These are phyloP conservation scores for Cydia amplana DNA, from an alignment of 1,140 invertebrate genomes.

Conservation along the genomic window DNA sequence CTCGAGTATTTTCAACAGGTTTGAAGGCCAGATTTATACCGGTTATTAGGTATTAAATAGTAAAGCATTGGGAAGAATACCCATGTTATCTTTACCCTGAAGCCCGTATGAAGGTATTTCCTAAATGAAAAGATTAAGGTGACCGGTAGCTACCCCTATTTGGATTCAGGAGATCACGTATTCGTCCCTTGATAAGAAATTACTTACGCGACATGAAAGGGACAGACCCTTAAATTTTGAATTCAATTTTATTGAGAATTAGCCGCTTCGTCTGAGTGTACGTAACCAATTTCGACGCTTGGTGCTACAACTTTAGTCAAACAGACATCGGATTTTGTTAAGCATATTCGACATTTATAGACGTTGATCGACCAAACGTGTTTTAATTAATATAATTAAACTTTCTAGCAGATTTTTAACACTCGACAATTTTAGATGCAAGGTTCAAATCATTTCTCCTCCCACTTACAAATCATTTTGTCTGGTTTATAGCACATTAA, in stretches of 20 bases:
- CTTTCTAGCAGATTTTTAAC: too few relatives aligned
- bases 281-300: neutral
- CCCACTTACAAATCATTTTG: neutral
- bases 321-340: too few relatives aligned
- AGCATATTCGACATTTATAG: too few relatives aligned
- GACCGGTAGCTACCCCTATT: constrained; percentile 28
- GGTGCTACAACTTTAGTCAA: too few relatives aligned
- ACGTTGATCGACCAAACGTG: too few relatives aligned
- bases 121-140: constrained; percentile 32
- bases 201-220: constrained; percentile 13
- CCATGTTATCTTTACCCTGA: constrained; percentile 17
- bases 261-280: constrained; percentile 2
- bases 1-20: neutral
- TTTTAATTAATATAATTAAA: too few relatives aligned
- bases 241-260: constrained; percentile 29
- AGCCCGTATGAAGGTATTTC: neutral
- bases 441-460: too few relatives aligned
- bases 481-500: neutral
- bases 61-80: neutral
- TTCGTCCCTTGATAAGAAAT: constrained; percentile 31
- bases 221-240: constrained; percentile 11
- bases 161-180: constrained; percentile 23
- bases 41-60: neutral
- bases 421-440: too few relatives aligned
- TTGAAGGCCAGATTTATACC: neutral